Evolutionary conservation across 2,113 vertebrate genomes (phyloP).

Genomic region (Perca schrenkii): DNA sequence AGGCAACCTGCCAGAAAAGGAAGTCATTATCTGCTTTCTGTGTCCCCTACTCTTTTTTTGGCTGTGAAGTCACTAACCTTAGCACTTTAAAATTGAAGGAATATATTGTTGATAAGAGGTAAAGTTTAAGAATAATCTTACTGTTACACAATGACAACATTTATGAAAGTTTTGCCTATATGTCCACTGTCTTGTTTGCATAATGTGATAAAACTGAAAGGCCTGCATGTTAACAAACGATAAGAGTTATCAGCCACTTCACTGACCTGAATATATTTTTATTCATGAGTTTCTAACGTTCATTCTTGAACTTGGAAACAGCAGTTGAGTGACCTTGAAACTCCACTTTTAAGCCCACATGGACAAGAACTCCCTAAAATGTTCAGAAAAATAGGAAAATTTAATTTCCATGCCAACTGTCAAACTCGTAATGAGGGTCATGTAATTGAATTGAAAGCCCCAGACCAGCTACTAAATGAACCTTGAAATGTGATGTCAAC

Average conservation of each 20-base stretch:
- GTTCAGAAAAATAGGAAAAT: background rate
- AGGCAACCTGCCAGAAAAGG: background rate
- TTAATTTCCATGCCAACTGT: background rate
- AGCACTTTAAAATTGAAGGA: background rate
- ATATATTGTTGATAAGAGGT: background rate
- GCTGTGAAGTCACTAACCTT: background rate
- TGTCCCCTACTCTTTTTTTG: background rate
- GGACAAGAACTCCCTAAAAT: background rate
- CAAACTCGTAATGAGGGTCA: background rate
- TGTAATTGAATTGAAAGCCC: background rate
- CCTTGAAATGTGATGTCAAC: background rate
- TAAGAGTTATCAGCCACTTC: background rate
- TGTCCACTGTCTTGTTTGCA: background rate
- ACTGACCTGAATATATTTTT: background rate
- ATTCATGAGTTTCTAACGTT: background rate
- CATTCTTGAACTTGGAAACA: background rate
- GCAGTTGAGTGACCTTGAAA: background rate
- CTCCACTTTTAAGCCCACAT: background rate
- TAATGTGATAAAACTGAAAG: background rate
- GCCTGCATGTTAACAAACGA: background rate
- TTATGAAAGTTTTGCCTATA: background rate
- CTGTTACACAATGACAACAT: background rate
- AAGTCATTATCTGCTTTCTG: background rate
- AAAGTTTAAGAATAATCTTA: background rate
- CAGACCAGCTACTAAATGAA: background rate